A percentile compares a stretch with the other conserved stretches of the same genome.
These are phyloP conservation scores for Poecilia gillii DNA, from an alignment of 2,797 vertebrate genomes.

Conservation along the genomic window DNA sequence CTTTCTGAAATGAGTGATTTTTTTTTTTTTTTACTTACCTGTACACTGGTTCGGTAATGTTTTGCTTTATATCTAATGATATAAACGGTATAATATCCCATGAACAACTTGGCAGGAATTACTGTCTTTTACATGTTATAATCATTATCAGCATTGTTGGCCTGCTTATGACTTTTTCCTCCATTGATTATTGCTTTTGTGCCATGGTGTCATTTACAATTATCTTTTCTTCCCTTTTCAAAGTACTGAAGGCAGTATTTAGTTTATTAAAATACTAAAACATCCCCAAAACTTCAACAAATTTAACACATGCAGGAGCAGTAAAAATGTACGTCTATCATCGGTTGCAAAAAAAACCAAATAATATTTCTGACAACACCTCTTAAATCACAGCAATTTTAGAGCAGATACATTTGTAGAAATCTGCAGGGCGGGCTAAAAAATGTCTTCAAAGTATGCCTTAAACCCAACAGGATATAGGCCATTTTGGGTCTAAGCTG, in stretches of 20 bases:
- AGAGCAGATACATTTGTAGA: not conserved
- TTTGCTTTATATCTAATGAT: not conserved
- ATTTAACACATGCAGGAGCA: not conserved
- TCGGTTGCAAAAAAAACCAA: not conserved
- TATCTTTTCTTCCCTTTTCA: not conserved
- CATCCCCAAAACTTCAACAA: not conserved
- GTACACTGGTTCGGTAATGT: not conserved
- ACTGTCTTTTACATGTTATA: conserved; percentile 5
- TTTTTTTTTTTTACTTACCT: not conserved
- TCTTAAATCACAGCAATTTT: not conserved
- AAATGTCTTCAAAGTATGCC: not conserved
- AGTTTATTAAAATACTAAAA: not conserved
- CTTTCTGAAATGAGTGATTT: not conserved
- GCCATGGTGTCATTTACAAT: not conserved
- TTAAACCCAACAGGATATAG: not conserved
- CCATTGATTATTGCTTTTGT: not conserved
- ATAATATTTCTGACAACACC: not conserved
- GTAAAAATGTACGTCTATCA: not conserved
- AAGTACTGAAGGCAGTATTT: not conserved
- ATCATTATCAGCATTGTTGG: not conserved
- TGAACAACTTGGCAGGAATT: conserved; percentile 8
- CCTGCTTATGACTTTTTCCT: not conserved
- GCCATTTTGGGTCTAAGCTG: conserved; percentile 2
- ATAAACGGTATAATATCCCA: not conserved
- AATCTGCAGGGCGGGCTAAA: not conserved